Conservation (phyloP, 2,797 vertebrate species). For the Nyctalus aviator region DNA sequence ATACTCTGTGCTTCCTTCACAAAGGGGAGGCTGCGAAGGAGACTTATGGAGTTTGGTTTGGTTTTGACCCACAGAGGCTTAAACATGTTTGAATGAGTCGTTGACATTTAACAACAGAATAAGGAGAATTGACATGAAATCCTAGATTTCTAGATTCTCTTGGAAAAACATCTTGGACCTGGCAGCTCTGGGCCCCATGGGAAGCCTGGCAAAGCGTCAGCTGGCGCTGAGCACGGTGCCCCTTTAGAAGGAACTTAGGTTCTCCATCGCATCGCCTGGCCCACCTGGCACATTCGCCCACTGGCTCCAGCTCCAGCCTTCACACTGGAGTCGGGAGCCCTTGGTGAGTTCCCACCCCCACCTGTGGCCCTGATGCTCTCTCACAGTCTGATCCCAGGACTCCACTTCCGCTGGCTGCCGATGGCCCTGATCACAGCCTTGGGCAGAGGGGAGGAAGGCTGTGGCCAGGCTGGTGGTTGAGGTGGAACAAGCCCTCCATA, state of each 20-base stretch:
- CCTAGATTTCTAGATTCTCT: conserved; percentile 40
- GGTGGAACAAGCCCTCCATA: neutral
- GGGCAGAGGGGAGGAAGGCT: neutral
- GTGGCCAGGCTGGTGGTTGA: neutral
- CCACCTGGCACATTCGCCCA: rapidly evolving
- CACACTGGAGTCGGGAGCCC: neutral
- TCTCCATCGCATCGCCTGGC: rapidly evolving
- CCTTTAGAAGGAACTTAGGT: neutral
- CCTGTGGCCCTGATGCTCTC: neutral
- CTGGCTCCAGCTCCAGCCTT: neutral
- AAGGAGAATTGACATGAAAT: neutral
- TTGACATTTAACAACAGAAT: neutral
- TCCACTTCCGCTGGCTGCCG: neutral
- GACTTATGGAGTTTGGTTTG: neutral
- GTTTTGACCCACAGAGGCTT: neutral
- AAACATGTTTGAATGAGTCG: neutral
- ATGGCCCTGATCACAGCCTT: neutral
- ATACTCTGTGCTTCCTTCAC: neutral
- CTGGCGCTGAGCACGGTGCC: neutral
- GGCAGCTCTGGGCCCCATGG: neutral
- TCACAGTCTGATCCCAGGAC: neutral
- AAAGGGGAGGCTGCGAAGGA: neutral
- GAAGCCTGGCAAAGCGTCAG: neutral
- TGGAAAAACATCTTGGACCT: neutral
- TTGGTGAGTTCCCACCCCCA: neutral